Percentiles rank a stretch among this genome's conserved stretches.
Evolutionary conservation across 2,797 vertebrate genomes (phyloP).

Genomic region (Pempheris klunzingeri): DNA sequence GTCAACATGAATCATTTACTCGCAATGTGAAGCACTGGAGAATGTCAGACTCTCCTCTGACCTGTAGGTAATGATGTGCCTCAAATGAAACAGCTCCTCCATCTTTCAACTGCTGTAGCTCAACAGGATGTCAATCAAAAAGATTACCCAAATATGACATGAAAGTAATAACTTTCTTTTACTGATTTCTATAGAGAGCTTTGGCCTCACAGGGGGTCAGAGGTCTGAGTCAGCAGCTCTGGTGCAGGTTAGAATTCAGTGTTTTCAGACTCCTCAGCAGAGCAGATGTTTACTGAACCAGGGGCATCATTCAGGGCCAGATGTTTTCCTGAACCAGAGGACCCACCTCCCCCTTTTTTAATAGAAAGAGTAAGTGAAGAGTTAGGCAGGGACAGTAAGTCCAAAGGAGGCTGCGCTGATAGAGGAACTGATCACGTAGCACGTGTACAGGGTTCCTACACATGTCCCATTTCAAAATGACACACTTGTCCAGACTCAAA

Average conservation of each 20-base stretch:
- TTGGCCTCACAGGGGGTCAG: background rate
- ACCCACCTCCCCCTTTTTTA: no score
- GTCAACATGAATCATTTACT: background rate
- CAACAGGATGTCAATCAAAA: conserved; percentile 4
- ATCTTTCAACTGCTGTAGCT: no score
- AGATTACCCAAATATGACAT: background rate
- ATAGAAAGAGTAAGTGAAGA: background rate
- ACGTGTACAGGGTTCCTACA: no score
- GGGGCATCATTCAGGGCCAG: background rate
- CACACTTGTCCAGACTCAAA: no score
- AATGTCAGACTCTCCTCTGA: no score
- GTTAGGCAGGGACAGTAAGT: background rate
- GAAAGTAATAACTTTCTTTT: no score
- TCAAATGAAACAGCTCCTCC: background rate
- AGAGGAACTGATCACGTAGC: no score
- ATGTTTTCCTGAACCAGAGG: background rate
- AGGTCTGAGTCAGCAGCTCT: no score
- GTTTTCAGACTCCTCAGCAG: background rate
- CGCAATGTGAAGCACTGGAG: background rate
- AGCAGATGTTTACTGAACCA: background rate
- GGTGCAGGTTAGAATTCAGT: background rate
- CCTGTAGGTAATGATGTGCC: no score
- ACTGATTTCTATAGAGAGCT: no score
- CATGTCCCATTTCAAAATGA: no score
- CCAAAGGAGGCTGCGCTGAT: no score